These are phyloP conservation scores for Nephrotoma guestfalica DNA, from an alignment of 2,888 invertebrate genomes.

Conservation along the genomic window DNA sequence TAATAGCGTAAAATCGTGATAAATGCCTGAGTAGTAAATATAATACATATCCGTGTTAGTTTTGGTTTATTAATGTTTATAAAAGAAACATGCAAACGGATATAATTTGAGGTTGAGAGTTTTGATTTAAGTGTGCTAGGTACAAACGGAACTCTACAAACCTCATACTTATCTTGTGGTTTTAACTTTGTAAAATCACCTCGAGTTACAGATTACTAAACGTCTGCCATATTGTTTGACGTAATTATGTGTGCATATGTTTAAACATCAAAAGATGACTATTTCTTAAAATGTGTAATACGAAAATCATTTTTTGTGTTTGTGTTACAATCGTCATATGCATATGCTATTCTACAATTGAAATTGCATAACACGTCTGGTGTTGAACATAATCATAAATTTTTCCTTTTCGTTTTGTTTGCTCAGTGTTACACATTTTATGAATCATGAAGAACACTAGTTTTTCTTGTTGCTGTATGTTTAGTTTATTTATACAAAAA, in stretches of 20 bases:
- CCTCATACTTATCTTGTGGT: neutral
- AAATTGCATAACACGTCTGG: neutral
- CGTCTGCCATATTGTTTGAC: neutral
- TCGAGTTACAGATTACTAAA: neutral
- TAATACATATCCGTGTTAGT: no score
- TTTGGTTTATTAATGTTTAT: no score
- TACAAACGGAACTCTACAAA: neutral
- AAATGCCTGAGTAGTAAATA: no score
- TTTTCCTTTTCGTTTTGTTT: neutral
- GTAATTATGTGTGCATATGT: neutral
- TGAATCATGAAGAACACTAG: neutral
- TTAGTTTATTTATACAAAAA: neutral
- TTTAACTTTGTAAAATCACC: neutral
- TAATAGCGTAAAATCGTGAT: no score
- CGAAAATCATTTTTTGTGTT: neutral
- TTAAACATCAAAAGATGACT: neutral
- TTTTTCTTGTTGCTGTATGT: neutral
- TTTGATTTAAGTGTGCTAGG: neutral
- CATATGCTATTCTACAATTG: neutral
- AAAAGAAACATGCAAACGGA: neutral
- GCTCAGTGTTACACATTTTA: neutral
- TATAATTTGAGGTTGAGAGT: neutral
- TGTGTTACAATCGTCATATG: neutral
- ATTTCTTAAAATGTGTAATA: neutral
- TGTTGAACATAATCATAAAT: neutral